phyloP scores from a whole-genome alignment of 2,113 vertebrate genomes.

The Esox niger region DNA sequence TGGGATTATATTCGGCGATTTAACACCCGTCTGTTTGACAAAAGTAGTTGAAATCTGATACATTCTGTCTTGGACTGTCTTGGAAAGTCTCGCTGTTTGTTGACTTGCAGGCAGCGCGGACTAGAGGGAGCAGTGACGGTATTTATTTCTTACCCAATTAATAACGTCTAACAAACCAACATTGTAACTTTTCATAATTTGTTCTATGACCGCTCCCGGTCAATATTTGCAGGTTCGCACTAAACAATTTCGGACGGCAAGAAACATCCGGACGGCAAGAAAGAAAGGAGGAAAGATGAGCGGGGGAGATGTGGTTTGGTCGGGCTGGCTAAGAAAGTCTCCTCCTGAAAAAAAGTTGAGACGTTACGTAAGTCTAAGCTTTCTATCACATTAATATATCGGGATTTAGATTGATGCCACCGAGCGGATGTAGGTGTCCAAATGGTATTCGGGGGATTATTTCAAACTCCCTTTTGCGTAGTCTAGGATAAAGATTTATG shows the following conservation, averaged over 20 bases:
- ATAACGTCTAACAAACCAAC: not conserved
- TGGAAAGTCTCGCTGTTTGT: constrained; percentile 37
- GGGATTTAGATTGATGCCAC: not conserved
- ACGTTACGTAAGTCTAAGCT: constrained; percentile 92
- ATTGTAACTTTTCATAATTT: constrained; percentile 23
- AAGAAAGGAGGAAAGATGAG: constrained; percentile 75
- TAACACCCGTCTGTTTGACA: constrained; percentile 39
- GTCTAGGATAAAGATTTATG: not conserved
- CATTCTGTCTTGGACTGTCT: constrained; percentile 43
- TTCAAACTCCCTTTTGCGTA: too few species aligned
- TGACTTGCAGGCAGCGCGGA: constrained; percentile 36
- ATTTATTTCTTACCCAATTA: constrained; percentile 37
- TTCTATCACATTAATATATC: not conserved
- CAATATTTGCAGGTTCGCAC: constrained; percentile 44
- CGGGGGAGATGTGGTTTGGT: constrained; percentile 91
- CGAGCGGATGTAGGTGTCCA: not conserved
- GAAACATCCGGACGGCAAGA: constrained; percentile 40
- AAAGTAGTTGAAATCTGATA: constrained; percentile 38
- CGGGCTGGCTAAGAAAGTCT: constrained; percentile 95
- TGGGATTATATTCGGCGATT: not conserved
- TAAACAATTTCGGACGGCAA: constrained; percentile 26
- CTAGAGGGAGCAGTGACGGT: constrained; percentile 50
- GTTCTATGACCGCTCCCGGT: not conserved
- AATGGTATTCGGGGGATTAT: not conserved
- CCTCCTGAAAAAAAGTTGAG: constrained; percentile 98